Base-by-base conservation (phyloP, 2,888 invertebrate species). In the Panzeria rudis region DNA sequence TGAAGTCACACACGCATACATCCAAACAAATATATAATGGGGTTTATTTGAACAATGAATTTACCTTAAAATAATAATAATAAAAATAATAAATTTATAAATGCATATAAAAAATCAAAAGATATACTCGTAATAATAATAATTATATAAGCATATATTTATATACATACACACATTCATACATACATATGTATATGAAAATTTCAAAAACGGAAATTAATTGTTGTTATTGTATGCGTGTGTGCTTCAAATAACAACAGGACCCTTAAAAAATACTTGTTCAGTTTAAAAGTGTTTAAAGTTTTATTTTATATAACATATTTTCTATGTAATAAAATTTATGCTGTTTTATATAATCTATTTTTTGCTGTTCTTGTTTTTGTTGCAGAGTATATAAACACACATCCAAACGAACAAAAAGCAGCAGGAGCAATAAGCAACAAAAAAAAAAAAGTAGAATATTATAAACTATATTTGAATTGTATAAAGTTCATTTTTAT, bases 391-490 rank as follows among this genome's bases (percentile, higher is more conserved):
- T 50, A 20, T 62, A 25, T 17, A 25, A 29, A 44, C 25, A 15
- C 50, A 59, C 20, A 59, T 5, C 56, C 32, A 44, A 6, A 56
- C 44, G 44, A 62, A 29, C 25, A 25, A 41, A 29, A n/a, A 52
- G 2, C 62, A 75, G 75, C 62, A 64, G 75, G 56, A 76, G 29
- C 29, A 56, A 38, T 35, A 35, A 6, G 25, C 13, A 23, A 13
- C 1, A 29, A 52, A 56, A 76, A 47, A 23, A n/a, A 5, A 29
- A 4, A 29, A 4, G 29, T 4, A 29, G 11, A 77, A 61, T 78
- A 71, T 75, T 75, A 62, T 75, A 76, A 82, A 62, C 59, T 73
- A 73, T 61, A 54, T 68, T 81, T 73, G 52, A 72, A 59, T 81
- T 69, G 47, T 47, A 50, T 23, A 71, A 52, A 52, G 69, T 50